Evolutionary conservation across 2,888 invertebrate species (phyloP).

Genomic region (Chironomus riparius): DNA sequence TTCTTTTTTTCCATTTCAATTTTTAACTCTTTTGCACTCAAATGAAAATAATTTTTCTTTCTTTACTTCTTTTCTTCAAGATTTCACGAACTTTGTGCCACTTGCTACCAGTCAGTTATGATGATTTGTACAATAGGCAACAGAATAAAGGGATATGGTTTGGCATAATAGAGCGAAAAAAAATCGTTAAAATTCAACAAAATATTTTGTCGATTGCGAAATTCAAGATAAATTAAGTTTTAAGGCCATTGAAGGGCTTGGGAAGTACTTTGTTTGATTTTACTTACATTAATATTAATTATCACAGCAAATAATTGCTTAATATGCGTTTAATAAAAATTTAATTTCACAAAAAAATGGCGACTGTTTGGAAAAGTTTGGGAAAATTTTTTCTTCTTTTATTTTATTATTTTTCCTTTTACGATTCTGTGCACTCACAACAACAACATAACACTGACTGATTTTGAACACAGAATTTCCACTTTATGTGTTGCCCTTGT

Average conservation of each 20-base stretch:
- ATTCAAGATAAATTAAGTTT: not conserved
- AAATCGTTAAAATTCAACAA: not conserved
- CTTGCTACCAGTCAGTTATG: slow-evolving; percentile 1
- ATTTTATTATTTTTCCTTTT: not conserved
- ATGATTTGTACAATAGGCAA: not conserved
- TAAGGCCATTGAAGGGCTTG: not conserved
- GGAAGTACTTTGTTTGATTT: not conserved
- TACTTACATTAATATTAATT: not conserved
- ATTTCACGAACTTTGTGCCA: slow-evolving; percentile 23
- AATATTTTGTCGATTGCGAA: not conserved
- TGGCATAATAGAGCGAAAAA: not conserved
- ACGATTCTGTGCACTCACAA: slow-evolving; percentile 15
- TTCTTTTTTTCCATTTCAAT: not conserved
- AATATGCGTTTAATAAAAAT: not conserved
- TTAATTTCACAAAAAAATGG: slow-evolving; percentile 17
- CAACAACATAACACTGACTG: slow-evolving; percentile 22
- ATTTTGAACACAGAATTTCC: not conserved
- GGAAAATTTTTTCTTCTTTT: slow-evolving; percentile 19
- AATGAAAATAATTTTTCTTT: not conserved
- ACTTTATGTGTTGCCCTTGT: not conserved
- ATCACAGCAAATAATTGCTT: not conserved
- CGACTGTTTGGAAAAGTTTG: slow-evolving; percentile 21
- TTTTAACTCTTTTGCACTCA: not conserved
- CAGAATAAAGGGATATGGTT: not conserved
- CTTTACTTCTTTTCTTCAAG: not conserved